Evolutionary conservation across 2,797 vertebrate genomes (phyloP), one percentile per base, ranked within the genome.

Genomic region (Melopsittacus undulatus): DNA sequence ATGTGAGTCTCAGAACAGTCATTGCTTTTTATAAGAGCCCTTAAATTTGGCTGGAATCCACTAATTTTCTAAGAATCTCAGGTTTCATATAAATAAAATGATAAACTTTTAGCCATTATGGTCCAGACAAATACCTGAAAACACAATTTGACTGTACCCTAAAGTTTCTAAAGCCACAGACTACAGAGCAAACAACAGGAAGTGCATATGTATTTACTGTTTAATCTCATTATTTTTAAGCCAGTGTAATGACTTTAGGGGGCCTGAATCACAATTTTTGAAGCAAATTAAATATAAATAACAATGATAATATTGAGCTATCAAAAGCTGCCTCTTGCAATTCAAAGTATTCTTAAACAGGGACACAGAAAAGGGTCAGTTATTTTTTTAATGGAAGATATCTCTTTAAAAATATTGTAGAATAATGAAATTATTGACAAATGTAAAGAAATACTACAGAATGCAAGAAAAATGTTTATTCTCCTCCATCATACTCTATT

Each of bases 71-170:
- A 80, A 74, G 45, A 91, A 91, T 72, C 77, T 90, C 88, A 57
- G 17, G 72, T 95, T 94, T 92, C 91, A 87, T 85, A 77, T 61
- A 90, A 90, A 96, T 87, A 92, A 94, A 88, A 89, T n/a, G 30
- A 83, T 51, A 77, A 91, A 90, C 68, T 92, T 92, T 23, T 32
- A 72, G 74, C 72, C 34, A 29, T 62, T 57, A 54, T 13, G 51
- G 69, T 64, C 48, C 88, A 87, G 90, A 68, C 34, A 83, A 94
- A 88, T 92, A n/a, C 63, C 75, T 90, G 38, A 92, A 89, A 91
- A 87, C 56, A 81, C 24, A 82, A 57, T 19, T 19, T 76, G 64
- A 79, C 14, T 69, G 26, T 23, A 62, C 27, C 19, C 38, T 75
- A 61, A 94, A 87, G 8, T 49, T 89, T 83, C 51, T 72, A 80